Evolutionary conservation across 2,113 vertebrate species (phyloP), one percentile per base, ranked within the genome.

Genomic region (Bolborhynchus lineola): DNA sequence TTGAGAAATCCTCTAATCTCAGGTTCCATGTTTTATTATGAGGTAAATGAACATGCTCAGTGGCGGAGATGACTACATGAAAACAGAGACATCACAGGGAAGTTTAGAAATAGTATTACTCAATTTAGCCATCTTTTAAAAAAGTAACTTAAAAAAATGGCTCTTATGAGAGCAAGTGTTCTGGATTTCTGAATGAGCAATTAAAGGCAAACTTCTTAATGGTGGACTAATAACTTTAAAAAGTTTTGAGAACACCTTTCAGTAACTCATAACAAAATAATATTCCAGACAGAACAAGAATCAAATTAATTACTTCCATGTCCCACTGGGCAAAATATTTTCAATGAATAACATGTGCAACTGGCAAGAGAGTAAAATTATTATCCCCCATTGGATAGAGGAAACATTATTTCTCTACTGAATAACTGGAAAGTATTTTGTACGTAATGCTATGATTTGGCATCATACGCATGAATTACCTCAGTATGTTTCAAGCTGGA

Each of bases 21-120:
- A n/a, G 19, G 37, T 80, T 90, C 79, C 31, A 7, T 70, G 23
- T 35, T 90, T 76, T 55, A 46, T 89, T 79, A 87, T 29, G 59
- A 90, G 92, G 93, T 44, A 76, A 93, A 63, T 29, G 11, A 82
- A 78, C 33, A 53, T 28, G 29, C 55, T 77, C 35, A 88, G 63
- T 59, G 37, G 69, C 72, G 62, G 75, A 91, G 75, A 70, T 86
- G 62, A 85, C 37, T 53, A n/a, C 25, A 76, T 50, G 41, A 92
- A 69, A 89, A 91, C 39, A 65, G 18, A 82, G 65, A 82, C 25
- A 90, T 68, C 71, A 52, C 42, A 64, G 33, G 53, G 31, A 91
- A 65, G 72, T 93, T 93, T 86, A 86, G 82, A 92, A 90, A 91
- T 65, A 70, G 35, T 75, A 81, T 93, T 93, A 94, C 64, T 78